Evolutionary conservation across 2,113 vertebrate species (phyloP).

Genomic region (Urocolius indicus): DNA sequence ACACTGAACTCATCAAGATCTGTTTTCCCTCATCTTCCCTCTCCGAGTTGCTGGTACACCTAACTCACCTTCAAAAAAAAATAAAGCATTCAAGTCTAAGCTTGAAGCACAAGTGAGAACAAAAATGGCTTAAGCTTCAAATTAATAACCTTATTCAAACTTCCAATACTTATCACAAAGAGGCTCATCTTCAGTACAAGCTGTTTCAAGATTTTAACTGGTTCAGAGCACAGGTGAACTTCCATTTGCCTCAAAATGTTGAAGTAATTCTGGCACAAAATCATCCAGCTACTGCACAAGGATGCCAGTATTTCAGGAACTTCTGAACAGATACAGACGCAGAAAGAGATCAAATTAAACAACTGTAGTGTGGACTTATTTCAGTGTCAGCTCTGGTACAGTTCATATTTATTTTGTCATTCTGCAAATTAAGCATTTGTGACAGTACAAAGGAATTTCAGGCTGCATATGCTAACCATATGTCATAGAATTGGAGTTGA

Average conservation of each 20-base stretch:
- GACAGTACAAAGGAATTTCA: slow-evolving; percentile 2
- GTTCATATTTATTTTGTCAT: neutral
- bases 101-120: neutral
- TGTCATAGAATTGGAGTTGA: neutral
- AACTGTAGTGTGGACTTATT: neutral
- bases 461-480: neutral
- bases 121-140: neutral
- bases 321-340: neutral
- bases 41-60: neutral
- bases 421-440: slow-evolving; percentile 5
- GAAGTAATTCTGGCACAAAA: neutral
- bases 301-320: neutral
- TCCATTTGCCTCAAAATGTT: neutral
- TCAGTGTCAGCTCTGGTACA: neutral
- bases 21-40: neutral
- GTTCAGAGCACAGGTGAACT: neutral
- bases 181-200: neutral
- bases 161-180: neutral
- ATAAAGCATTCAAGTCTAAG: neutral
- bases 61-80: neutral
- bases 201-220: neutral
- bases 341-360: neutral
- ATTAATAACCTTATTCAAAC: neutral
- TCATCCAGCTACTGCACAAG: neutral
- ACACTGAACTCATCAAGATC: neutral